phyloP scores from a whole-genome alignment of 2,888 invertebrate genomes.

The Gymnoscelis rufifasciata region DNA sequence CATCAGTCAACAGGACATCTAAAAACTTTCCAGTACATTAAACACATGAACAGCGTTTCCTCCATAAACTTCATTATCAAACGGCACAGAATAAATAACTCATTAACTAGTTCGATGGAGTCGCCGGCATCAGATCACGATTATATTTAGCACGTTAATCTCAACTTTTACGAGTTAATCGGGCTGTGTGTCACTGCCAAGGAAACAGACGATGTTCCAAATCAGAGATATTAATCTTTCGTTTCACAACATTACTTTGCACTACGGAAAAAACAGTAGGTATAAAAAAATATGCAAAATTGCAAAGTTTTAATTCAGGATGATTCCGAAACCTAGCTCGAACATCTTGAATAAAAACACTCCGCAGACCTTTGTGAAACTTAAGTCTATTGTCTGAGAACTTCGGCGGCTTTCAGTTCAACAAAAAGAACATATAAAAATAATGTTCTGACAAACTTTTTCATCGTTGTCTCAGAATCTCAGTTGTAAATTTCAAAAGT shows the following conservation, averaged over 20 bases:
- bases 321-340: slow-evolving; percentile 1
- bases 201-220: slow-evolving; percentile 26
- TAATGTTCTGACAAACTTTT: slow-evolving; percentile 1
- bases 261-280: too few species aligned
- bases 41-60: slow-evolving; percentile 7
- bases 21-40: not conserved
- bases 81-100: slow-evolving; percentile 23
- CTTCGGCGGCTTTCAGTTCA: slow-evolving; percentile 5
- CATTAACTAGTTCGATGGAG: slow-evolving; percentile 26
- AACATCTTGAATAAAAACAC: slow-evolving; percentile 4
- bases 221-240: slow-evolving; percentile 29
- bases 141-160: slow-evolving; percentile 33
- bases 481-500: slow-evolving; percentile 6
- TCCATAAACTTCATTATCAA: slow-evolving; percentile 14
- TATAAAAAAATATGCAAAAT: too few species aligned
- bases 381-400: slow-evolving; percentile 11
- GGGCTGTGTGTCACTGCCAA: slow-evolving; percentile 41
- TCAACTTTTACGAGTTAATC: slow-evolving; percentile 33
- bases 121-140: slow-evolving; percentile 22
- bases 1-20: not conserved
- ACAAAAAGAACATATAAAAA: slow-evolving; percentile 6
- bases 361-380: not conserved
- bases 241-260: slow-evolving; percentile 21
- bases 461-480: not conserved
- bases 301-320: too few species aligned